Conservation (phyloP, 2,113 vertebrate genomes). For the Erinaceus europaeus region DNA sequence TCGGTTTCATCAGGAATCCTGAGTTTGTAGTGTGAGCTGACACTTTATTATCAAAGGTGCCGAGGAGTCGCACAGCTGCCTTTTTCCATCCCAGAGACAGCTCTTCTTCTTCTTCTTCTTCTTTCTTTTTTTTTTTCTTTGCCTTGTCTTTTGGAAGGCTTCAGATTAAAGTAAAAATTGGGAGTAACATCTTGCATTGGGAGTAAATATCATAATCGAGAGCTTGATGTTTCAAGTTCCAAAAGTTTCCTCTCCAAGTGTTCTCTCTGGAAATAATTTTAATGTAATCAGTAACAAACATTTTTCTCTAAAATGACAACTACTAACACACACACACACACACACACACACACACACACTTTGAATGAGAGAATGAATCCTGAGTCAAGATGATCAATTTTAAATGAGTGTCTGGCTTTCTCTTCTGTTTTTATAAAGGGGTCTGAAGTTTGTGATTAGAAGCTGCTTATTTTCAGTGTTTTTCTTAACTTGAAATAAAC, state of each 20-base stretch:
- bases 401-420: fast-evolving
- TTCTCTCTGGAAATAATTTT: neutral
- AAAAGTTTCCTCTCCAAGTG: neutral
- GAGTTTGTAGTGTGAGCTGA: no score
- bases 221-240: neutral
- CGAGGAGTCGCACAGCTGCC: neutral
- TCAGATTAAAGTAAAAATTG: neutral
- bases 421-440: neutral
- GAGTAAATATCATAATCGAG: fast-evolving
- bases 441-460: neutral
- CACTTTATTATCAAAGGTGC: no score
- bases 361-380: neutral
- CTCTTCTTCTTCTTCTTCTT: neutral
- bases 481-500: neutral
- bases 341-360: neutral
- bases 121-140: no score
- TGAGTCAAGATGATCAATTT: neutral
- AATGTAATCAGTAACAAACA: neutral
- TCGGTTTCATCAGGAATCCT: no score
- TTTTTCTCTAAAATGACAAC: neutral
- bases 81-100: neutral
- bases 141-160: neutral
- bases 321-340: neutral
- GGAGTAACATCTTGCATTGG: neutral
- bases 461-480: neutral